Evolutionary conservation across 2,888 invertebrate species (phyloP).

Genomic region (Anarsia innoxiella): DNA sequence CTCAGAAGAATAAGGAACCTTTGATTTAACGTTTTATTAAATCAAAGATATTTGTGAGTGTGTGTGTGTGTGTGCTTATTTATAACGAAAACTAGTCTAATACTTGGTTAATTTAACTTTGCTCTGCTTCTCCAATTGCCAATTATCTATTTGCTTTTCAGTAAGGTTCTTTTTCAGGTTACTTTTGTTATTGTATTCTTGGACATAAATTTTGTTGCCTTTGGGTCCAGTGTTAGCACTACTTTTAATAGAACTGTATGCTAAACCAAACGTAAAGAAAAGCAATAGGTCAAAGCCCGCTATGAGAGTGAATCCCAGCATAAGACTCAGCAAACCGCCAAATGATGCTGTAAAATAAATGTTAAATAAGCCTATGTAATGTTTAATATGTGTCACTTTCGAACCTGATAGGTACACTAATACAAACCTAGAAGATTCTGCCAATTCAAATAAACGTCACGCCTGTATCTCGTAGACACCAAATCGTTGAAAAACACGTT

Average conservation of each 20-base stretch:
- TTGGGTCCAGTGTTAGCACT: not conserved
- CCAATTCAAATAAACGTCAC: constrained; percentile 81
- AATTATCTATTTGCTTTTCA: too few species aligned
- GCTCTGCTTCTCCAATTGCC: too few species aligned
- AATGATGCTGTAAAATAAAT: constrained; percentile 75
- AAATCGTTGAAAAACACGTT: constrained; percentile 80
- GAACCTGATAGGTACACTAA: not conserved
- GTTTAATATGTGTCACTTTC: not conserved
- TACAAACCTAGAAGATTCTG: constrained; percentile 79
- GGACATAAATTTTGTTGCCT: constrained; percentile 3
- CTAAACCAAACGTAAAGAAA: constrained; percentile 74
- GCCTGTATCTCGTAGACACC: constrained; percentile 79
- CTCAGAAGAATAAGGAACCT: too few species aligned
- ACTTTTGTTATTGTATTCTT: not conserved
- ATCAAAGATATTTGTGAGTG: too few species aligned
- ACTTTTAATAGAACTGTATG: constrained; percentile 38
- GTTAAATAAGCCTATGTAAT: not conserved
- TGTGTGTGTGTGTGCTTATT: too few species aligned
- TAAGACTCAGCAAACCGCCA: constrained; percentile 80
- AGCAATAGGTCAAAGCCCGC: constrained; percentile 79
- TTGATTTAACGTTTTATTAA: too few species aligned
- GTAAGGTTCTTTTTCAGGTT: not conserved
- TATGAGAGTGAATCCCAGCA: constrained; percentile 82
- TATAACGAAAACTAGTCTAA: too few species aligned
- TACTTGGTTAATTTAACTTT: too few species aligned